Conservation (phyloP, 2,888 invertebrate genomes). For the Volucella inflata region DNA sequence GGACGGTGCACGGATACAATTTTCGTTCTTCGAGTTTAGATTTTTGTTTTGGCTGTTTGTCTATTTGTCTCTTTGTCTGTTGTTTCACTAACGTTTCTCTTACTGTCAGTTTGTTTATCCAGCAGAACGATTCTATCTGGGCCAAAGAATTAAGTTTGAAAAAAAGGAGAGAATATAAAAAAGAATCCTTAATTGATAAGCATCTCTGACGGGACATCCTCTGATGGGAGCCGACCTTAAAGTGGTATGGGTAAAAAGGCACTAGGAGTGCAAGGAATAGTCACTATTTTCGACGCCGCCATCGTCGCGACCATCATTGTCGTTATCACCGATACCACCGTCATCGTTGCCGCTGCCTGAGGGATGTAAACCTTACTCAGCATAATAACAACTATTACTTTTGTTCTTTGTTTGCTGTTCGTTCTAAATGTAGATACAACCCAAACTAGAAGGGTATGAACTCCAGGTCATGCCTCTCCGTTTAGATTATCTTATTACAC, state of each 20-base stretch:
- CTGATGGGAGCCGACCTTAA: neutral
- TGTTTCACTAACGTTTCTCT: constrained; percentile 50
- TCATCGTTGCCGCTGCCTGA: neutral
- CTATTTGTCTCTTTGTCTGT: constrained; percentile 22
- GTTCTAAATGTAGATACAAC: constrained; percentile 33
- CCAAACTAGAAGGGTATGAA: constrained; percentile 4
- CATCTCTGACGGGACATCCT: constrained; percentile 48
- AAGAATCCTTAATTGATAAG: constrained; percentile 66
- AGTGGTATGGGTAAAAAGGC: constrained; percentile 21
- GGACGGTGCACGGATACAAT: constrained; percentile 34
- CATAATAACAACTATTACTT: constrained; percentile 48
- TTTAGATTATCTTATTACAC: constrained; percentile 36
- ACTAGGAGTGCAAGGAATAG: constrained; percentile 3
- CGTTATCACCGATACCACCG: constrained; percentile 1
- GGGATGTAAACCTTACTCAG: constrained; percentile 30
- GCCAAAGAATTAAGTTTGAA: constrained; percentile 59
- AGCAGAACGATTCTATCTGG: constrained; percentile 58
- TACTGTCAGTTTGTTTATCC: constrained; percentile 64
- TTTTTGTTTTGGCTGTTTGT: constrained; percentile 25
- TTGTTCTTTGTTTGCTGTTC: constrained; percentile 43
- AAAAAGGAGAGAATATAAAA: constrained; percentile 15
- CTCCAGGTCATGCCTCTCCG: constrained; percentile 12
- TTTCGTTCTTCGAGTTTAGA: constrained; percentile 60
- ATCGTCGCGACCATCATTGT: neutral
- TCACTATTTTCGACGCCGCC: neutral